Evolutionary conservation across 2,888 invertebrate species (phyloP).

Genomic region (Agrochola litura): DNA sequence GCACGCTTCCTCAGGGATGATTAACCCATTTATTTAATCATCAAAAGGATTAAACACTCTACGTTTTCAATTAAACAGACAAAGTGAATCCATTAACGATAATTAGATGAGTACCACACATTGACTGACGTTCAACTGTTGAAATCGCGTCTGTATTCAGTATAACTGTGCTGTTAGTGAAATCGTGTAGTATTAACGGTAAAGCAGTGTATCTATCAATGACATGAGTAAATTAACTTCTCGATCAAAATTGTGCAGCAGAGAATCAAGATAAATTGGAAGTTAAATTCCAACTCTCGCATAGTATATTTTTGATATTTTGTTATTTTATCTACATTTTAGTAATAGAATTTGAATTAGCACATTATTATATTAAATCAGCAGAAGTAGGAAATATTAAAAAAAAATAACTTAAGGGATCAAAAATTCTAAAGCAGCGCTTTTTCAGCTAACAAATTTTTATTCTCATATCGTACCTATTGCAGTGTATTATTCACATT

Average conservation of each 20-base stretch:
- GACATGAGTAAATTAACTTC: conserved; percentile 55
- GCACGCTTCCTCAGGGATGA: conserved; percentile 22
- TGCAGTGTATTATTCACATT: not conserved
- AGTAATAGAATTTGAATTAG: not conserved
- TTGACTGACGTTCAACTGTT: conserved; percentile 36
- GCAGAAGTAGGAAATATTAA: not conserved
- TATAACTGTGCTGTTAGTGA: conserved; percentile 22
- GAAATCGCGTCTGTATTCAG: conserved; percentile 30
- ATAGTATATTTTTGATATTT: not conserved
- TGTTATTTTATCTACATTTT: not conserved
- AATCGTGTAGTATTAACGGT: conserved; percentile 31
- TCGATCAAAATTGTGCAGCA: conserved; percentile 40
- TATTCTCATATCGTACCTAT: not conserved
- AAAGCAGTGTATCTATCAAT: conserved; percentile 45
- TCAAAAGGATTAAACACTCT: conserved; percentile 52
- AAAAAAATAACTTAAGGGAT: not conserved
- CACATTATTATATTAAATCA: not conserved
- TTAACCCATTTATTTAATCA: conserved; percentile 46
- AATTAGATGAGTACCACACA: conserved; percentile 40
- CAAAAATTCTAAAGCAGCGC: not conserved
- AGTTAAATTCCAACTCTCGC: not conserved
- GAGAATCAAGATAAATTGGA: conserved; percentile 26
- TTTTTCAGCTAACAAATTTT: not conserved
- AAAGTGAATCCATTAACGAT: conserved; percentile 45
- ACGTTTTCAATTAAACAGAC: conserved; percentile 49